Percentiles rank a stretch among this genome's conserved stretches.
These are phyloP conservation scores for Pristionchus pacificus DNA, from an alignment of 1,140 invertebrate genomes.

Conservation along the genomic window DNA sequence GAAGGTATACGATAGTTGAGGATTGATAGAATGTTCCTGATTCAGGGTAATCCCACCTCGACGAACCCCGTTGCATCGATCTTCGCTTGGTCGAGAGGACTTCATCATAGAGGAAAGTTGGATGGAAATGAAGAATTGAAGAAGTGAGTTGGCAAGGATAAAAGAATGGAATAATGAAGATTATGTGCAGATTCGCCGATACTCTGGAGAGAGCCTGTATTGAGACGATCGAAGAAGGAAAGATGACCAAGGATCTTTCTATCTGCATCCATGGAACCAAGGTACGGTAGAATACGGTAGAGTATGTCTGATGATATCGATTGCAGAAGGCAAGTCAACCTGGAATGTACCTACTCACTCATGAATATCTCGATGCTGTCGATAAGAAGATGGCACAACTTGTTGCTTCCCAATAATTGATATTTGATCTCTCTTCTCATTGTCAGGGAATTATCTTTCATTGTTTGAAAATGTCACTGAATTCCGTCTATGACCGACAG, in stretches of 20 bases:
- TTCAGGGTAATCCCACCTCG: conserved; percentile 48
- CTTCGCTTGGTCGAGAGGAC: conserved; percentile 91
- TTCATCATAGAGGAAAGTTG: conserved; percentile 84
- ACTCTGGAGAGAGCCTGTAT: conserved; percentile 84
- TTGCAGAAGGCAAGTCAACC: conserved; percentile 27
- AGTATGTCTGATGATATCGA: background rate
- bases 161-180: conserved; percentile 7
- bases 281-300: conserved; percentile 11
- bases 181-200: conserved; percentile 58
- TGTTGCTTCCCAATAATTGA: no score
- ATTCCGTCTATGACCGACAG: no score
- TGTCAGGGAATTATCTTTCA: no score
- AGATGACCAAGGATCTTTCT: conserved; percentile 98
- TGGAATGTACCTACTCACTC: conserved; percentile 46
- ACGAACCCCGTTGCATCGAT: conserved; percentile 74
- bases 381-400: conserved; percentile 36
- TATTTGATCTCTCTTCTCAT: no score
- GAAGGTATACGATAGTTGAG: conserved; percentile 38
- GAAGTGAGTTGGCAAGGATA: conserved; percentile 35
- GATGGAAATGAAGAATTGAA: conserved; percentile 71
- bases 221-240: conserved; percentile 84
- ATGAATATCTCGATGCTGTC: conserved; percentile 49
- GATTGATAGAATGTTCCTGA: background rate
- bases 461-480: no score
- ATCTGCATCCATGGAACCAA: conserved; percentile 85